Base-by-base conservation (phyloP, 2,113 vertebrate genomes). In the Albula glossodonta region DNA sequence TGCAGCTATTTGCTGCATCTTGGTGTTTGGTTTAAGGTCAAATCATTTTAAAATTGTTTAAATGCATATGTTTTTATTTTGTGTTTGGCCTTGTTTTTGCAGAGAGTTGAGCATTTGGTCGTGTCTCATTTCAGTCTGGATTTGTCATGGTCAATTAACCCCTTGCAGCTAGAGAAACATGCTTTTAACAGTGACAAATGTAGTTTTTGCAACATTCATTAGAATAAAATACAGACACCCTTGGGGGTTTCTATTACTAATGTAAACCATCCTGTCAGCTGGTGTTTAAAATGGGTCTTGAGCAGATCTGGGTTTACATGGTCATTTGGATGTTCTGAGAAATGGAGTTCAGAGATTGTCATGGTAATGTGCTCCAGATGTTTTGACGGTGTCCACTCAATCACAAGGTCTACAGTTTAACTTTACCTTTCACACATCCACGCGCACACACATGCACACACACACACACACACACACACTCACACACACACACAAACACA, bases 191-290 rank as follows among this genome's bases (percentile, higher is more conserved):
- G 86, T 81, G 84, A 89, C 86, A 85, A 78, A 77, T 88, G 83
- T 77, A 90, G 88, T 79, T 87, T 51, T 78, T 60, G 88, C 85
- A 87, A 88, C 48, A 83, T 90, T 92, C 88, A 87, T 88, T 81
- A 87, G 25, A 78, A 66, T 88, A 87, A 66, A 87, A 83, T 74
- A 82, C 13, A 74, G 66, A 83, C 87, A 86, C 60, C 10, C 48
- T 53, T 25, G 48, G 86, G 85, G 87, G 0, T 88, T 87, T 60
- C 60, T 63, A 22, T 22, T 50, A 80, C 17, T 87, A 88, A 89
- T 82, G 90, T 53, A 92, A 90, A 89, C 81, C 88, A 74, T 57
- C 13, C 3, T 86, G 48, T 74, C 3, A 25, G 31, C 49, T 22
- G 13, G 9, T 25, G 10, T 78, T 13, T 15, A 17, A 12, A 2